Evolutionary conservation across 2,888 invertebrate genomes (phyloP), one percentile per base, ranked within the genome.

Genomic region (Tyria jacobaeae): DNA sequence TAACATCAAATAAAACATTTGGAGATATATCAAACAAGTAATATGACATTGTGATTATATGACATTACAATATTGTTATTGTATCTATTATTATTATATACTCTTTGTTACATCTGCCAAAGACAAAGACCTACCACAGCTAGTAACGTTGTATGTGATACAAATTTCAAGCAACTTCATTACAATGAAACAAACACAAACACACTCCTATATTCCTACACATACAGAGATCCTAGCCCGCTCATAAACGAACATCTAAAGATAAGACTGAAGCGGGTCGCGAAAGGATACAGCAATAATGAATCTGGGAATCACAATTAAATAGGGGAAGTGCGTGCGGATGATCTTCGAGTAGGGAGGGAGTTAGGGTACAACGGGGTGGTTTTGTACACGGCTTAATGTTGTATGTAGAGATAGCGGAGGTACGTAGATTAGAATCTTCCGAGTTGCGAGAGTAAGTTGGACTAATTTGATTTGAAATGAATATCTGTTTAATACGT

Each of bases 231-330:
- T 15, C 49, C 17, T 14, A 52, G 50, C 49, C 24, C 73, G 71
- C 50, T 53, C 52, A 68, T 68, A 75, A 67, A 71, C 60, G 66
- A 82, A 78, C 73, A 74, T 80, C 81, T 79, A 87, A 89, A 92
- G 92, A 93, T 93, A 92, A 93, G 89, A 81, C 72, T 66, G 76
- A 85, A 89, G 79, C 87, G 90, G 90, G 89, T 88, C 82, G 86
- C 81, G 76, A 86, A 89, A 90, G 91, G 91, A 90, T 89, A 89
- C 87, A 84, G 87, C 85, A 85, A 88, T 93, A 93, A 94, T 92
- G 92, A 92, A 86, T 87, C 90, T 88, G 91, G 88, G 89, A 86
- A 84, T 88, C 89, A 90, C 93, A 92, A 93, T 94, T 93, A 92
- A 84, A 89, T 81, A 88, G 92, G 92, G 92, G 91, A 92, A 91